Evolutionary conservation across 2,888 invertebrate species (phyloP).

Genomic region (Embidobia sp.): DNA sequence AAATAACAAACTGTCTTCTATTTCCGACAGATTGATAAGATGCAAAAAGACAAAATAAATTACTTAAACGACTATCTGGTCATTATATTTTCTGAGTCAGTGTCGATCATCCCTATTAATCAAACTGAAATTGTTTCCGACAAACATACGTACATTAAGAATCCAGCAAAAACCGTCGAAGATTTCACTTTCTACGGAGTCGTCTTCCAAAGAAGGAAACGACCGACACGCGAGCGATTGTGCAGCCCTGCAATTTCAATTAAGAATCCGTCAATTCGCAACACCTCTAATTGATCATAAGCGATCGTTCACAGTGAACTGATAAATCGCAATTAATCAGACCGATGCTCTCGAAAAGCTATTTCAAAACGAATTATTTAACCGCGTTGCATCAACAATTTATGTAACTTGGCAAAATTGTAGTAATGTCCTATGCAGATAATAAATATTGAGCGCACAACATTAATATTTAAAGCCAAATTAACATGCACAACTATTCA

Average conservation of each 20-base stretch:
- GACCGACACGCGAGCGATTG: slow-evolving; percentile 20
- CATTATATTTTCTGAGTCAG: no score
- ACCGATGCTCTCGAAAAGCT: not conserved
- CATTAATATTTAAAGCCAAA: slow-evolving; percentile 48
- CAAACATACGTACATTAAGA: slow-evolving; percentile 15
- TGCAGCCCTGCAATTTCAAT: slow-evolving; percentile 28
- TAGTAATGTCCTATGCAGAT: slow-evolving; percentile 31
- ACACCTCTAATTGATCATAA: slow-evolving; percentile 42
- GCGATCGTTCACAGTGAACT: slow-evolving; percentile 11
- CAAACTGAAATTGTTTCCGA: slow-evolving; percentile 12
- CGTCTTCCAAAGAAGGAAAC: slow-evolving; percentile 12
- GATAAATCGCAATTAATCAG: slow-evolving; percentile 45
- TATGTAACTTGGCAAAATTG: slow-evolving; percentile 35
- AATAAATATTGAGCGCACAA: slow-evolving; percentile 40
- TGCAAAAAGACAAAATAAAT: no score
- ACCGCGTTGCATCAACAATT: slow-evolving; percentile 28
- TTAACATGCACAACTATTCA: slow-evolving; percentile 60
- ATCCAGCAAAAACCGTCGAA: slow-evolving; percentile 3
- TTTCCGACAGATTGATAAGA: no score
- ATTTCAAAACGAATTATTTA: slow-evolving; percentile 35
- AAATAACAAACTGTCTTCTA: no score
- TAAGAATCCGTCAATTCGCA: slow-evolving; percentile 35
- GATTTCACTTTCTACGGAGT: slow-evolving; percentile 31
- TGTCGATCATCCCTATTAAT: not conserved
- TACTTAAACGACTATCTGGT: no score